Conservation (phyloP, 2,797 vertebrate species). For the Platalea minor region DNA sequence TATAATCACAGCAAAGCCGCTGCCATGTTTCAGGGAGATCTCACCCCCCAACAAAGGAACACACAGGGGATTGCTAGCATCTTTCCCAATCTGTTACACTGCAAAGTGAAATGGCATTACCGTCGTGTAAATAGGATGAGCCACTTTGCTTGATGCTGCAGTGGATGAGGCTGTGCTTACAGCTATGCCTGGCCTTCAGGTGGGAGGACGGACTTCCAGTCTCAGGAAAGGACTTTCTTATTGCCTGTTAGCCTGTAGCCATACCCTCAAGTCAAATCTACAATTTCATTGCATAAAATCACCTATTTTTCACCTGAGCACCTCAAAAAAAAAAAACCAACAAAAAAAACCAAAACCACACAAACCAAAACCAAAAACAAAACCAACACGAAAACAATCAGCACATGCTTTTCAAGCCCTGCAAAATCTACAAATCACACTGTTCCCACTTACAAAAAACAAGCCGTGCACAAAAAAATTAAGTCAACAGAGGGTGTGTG, state of each 20-base stretch:
- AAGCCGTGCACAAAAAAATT: background rate
- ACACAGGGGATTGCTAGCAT: accelerated
- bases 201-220: background rate
- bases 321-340: background rate
- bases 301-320: background rate
- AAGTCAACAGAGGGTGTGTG: background rate
- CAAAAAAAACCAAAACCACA: too few relatives aligned
- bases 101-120: background rate
- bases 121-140: background rate
- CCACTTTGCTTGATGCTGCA: background rate
- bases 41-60: background rate
- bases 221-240: background rate
- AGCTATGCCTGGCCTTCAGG: background rate
- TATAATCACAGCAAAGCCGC: background rate
- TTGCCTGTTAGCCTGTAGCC: background rate
- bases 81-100: background rate
- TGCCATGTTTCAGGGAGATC: background rate
- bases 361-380: background rate
- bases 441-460: background rate
- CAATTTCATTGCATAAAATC: background rate
- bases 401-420: background rate
- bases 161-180: background rate
- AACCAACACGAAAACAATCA: background rate
- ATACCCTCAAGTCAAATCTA: background rate
- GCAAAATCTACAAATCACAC: background rate